Base-by-base conservation (phyloP, 2,888 invertebrate genomes). In the Osmoderma eremita region DNA sequence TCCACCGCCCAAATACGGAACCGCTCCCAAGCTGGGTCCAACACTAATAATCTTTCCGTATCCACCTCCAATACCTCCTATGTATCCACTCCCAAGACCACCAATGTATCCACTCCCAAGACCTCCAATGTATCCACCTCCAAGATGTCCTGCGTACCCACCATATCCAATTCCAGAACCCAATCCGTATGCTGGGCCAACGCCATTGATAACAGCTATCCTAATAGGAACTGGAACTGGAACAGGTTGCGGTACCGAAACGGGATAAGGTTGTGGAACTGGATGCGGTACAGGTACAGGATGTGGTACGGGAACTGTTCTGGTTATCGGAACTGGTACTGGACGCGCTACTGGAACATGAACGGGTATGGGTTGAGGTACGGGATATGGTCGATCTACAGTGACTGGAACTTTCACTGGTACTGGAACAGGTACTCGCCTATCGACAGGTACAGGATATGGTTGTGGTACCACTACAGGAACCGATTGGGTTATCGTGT, bases 231-330 rank as follows among this genome's bases (percentile, higher is more conserved):
- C 75, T 10, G 76, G 74, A 54, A 74, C 77, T 1, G 78, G 76
- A 13, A 76, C 73, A 4, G 81, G 79, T 64, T 78, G 77, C 15
- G 79, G 76, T 15, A 81, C 81, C n/a, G 77, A 71, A 22, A 81
- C 80, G 22, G 79, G 77, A 2, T 74, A 72, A 0, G 72, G 73
- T 62, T 70, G 67, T 17, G 74, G 69, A 5, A 76, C 71, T 38
- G 72, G 69, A 24, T 75, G 73, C 13, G 75, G 71, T 13, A 73
- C 68, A 2, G 75, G 73, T 30, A 69, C 66, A 17, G 74, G 71
- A 36, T 74, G 74, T 30, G 71, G 70, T 15, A 80, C 77, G 20
- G 78, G 76, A 12, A 78, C 76, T 6, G 76, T 74, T 48, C 73
- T 69, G 22, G 76, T 71, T n/a, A 81, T 79, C 15, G 39, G 49